Evolutionary conservation across 2,888 invertebrate genomes (phyloP).

Genomic region (Hololepta plana): DNA sequence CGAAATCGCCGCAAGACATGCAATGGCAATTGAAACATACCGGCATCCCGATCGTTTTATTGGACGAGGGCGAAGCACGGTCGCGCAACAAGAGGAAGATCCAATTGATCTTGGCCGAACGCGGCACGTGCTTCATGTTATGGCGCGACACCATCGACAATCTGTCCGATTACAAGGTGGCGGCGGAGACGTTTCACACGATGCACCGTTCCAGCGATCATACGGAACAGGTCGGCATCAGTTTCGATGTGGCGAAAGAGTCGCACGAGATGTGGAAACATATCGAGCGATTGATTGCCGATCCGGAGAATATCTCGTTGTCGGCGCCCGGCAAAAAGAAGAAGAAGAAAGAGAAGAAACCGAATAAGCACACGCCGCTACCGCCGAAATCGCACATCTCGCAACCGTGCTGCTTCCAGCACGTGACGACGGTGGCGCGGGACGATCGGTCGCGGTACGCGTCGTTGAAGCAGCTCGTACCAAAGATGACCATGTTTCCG

Average conservation of each 20-base stretch:
- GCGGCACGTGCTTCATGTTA: conserved; percentile 63
- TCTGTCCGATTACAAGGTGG: conserved; percentile 51
- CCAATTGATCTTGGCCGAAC: conserved; percentile 20
- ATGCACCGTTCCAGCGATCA: conserved; percentile 65
- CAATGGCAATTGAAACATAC: conserved; percentile 58
- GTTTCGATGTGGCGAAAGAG: conserved; percentile 56
- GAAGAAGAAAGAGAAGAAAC: conserved; percentile 35
- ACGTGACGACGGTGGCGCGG: conserved; percentile 58
- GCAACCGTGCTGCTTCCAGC: conserved; percentile 69
- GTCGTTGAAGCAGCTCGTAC: conserved; percentile 47
- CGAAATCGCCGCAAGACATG: conserved; percentile 34
- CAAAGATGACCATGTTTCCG: conserved; percentile 15
- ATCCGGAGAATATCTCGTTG: conserved; percentile 61
- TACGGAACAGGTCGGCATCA: conserved; percentile 56
- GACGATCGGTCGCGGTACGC: conserved; percentile 46
- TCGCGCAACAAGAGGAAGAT: conserved; percentile 42
- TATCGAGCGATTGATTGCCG: conserved; percentile 49
- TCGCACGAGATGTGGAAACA: conserved; percentile 52
- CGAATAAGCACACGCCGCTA: conserved; percentile 36
- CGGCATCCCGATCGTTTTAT: conserved; percentile 59
- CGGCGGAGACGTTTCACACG: conserved; percentile 61
- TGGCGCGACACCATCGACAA: conserved; percentile 72
- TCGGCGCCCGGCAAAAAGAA: conserved; percentile 33
- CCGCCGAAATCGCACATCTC: conserved; percentile 70
- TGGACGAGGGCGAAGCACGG: conserved; percentile 59